Percentiles rank a stretch among this genome's conserved stretches.
These are phyloP conservation scores for Protomyctophum bolini DNA, from an alignment of 2,113 vertebrate genomes.

Conservation along the genomic window DNA sequence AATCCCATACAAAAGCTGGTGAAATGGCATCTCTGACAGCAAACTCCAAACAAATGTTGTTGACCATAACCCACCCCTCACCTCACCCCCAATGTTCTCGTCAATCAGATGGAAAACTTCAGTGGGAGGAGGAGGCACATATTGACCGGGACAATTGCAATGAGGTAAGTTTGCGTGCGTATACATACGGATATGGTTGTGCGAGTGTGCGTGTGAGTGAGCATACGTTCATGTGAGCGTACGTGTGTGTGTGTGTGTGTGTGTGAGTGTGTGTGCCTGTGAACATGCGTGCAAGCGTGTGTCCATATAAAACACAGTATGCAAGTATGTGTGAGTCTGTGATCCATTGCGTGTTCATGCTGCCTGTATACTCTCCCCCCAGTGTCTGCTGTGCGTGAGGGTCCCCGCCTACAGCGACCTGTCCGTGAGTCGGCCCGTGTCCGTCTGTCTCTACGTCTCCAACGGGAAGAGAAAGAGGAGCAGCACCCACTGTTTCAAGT, in stretches of 20 bases:
- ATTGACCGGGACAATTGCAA: slow-evolving; percentile 87
- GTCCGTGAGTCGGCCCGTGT: slow-evolving; percentile 81
- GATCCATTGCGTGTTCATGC: slow-evolving; percentile 5
- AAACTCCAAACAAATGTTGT: too few species aligned
- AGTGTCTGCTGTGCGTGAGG: slow-evolving; percentile 84
- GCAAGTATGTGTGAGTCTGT: not conserved
- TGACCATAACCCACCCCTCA: too few species aligned
- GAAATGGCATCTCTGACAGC: too few species aligned
- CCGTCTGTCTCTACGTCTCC: slow-evolving; percentile 88
- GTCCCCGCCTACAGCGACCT: slow-evolving; percentile 87
- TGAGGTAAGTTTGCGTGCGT: slow-evolving; percentile 76
- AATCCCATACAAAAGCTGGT: too few species aligned
- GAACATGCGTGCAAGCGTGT: slow-evolving; percentile 1
- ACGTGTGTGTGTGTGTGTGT: slow-evolving; percentile 3
- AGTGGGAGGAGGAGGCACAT: slow-evolving; percentile 90
- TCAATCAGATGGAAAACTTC: slow-evolving; percentile 86
- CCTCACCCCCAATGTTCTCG: slow-evolving; percentile 2
- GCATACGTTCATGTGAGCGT: not conserved
- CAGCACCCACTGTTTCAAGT: slow-evolving; percentile 89
- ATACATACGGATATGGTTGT: not conserved
- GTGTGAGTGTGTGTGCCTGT: not conserved
- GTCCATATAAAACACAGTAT: not conserved
- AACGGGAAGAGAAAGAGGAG: slow-evolving; percentile 90
- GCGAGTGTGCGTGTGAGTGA: not conserved
- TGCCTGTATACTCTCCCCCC: not conserved